phyloP scores from a whole-genome alignment of 2,113 vertebrate species.

The Corapipo altera region DNA sequence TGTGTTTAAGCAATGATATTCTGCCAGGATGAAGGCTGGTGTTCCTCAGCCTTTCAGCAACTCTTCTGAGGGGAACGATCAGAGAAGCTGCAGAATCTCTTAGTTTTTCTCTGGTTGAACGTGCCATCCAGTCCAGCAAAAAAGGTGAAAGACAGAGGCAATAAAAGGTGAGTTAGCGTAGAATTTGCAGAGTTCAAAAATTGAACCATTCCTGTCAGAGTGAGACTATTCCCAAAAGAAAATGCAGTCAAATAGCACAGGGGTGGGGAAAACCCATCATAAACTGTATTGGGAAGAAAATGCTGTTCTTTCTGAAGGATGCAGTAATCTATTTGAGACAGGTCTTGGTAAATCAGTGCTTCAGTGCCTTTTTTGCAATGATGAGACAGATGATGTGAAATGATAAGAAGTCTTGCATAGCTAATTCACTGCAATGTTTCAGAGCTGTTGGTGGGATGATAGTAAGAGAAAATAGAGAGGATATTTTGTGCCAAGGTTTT shows the following conservation, averaged over 20 bases:
- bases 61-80: background rate
- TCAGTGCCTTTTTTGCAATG: conserved; percentile 10
- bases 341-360: conserved; percentile 1
- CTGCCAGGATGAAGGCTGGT: background rate
- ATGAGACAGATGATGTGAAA: conserved; percentile 26
- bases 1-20: background rate
- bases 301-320: background rate
- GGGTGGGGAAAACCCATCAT: background rate
- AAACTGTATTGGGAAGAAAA: background rate
- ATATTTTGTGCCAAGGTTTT: conserved; percentile 36
- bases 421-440: conserved; percentile 39
- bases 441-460: conserved; percentile 37
- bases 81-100: background rate
- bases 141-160: background rate
- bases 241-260: background rate
- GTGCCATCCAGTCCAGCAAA: background rate
- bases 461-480: conserved; percentile 28
- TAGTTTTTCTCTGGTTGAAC: background rate
- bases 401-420: conserved; percentile 50
- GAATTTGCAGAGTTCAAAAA: background rate
- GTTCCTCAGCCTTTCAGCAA: conserved; percentile 6
- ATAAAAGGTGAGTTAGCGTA: background rate
- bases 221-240: background rate
- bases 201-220: background rate
- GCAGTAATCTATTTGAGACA: conserved; percentile 30